Evolutionary conservation across 2,888 invertebrate genomes (phyloP).

Genomic region (Willowsia nigromaculata): DNA sequence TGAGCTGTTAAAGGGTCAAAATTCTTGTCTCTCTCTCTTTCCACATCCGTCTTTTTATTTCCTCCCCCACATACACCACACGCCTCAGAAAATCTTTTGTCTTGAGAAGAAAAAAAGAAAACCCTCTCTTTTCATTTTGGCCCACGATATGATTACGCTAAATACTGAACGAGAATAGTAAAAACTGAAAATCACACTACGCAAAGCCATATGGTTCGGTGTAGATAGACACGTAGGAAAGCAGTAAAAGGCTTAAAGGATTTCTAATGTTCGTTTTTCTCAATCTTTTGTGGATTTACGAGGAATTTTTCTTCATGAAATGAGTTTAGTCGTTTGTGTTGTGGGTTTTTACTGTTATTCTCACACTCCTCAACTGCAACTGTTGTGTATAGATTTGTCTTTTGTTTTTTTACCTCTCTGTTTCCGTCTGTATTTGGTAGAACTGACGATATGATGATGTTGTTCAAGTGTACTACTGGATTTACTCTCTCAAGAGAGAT

Average conservation of each 20-base stretch:
- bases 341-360: slow-evolving; percentile 20
- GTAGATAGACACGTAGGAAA: slow-evolving; percentile 35
- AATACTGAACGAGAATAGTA: background rate
- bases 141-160: background rate
- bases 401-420: background rate
- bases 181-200: background rate
- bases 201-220: slow-evolving; percentile 9
- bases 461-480: background rate
- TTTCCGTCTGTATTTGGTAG: background rate
- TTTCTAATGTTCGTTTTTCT: slow-evolving; percentile 47
- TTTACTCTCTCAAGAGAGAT: slow-evolving; percentile 5
- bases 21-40: slow-evolving; percentile 20
- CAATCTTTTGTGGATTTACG: slow-evolving; percentile 43
- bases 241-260: slow-evolving; percentile 49
- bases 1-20: slow-evolving; percentile 34
- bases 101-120: background rate
- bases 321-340: background rate
- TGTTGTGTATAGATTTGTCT: background rate
- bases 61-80: slow-evolving; percentile 13
- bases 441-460: background rate
- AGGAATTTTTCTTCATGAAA: slow-evolving; percentile 29
- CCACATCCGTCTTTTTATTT: slow-evolving; percentile 33
- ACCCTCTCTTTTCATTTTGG: background rate
- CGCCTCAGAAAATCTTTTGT: slow-evolving; percentile 26
- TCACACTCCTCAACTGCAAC: background rate